Evolutionary conservation across 2,888 invertebrate species (phyloP).

Genomic region (Nowickia ferox): DNA sequence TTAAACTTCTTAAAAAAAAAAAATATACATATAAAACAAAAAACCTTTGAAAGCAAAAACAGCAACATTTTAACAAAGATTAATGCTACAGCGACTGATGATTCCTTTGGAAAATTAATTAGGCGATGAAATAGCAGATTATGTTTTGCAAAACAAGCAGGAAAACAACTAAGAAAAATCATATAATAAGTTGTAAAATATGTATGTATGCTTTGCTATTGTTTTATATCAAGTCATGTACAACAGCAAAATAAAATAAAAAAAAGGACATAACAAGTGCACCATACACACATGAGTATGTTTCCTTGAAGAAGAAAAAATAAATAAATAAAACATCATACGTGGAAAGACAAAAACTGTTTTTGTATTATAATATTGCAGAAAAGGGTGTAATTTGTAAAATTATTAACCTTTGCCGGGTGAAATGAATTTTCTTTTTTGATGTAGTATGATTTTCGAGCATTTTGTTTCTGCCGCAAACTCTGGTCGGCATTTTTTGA

Average conservation of each 20-base stretch:
- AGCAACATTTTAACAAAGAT: conserved; percentile 75
- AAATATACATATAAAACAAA: conserved; percentile 29
- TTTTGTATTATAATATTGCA: neutral
- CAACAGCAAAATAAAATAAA: conserved; percentile 3
- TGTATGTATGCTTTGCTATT: conserved; percentile 20
- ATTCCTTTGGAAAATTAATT: conserved; percentile 80
- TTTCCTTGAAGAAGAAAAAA: neutral
- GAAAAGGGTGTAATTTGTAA: conserved; percentile 3
- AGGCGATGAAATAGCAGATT: conserved; percentile 77
- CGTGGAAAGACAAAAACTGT: conserved; percentile 6
- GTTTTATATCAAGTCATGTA: conserved; percentile 36
- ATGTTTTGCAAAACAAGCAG: neutral
- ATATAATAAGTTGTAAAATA: conserved; percentile 41
- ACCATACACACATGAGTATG: conserved; percentile 6
- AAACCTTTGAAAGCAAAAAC: conserved; percentile 76
- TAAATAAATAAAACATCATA: conserved; percentile 20
- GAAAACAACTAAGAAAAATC: conserved; percentile 70
- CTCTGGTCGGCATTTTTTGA: too few species aligned
- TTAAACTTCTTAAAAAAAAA: conserved; percentile 73
- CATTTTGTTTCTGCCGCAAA: too few species aligned
- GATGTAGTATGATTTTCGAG: neutral
- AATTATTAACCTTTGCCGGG: neutral
- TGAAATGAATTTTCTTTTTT: too few species aligned
- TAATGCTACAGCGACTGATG: conserved; percentile 79
- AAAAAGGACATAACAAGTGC: conserved; percentile 12